Evolutionary conservation across 2,888 invertebrate genomes (phyloP).

Genomic region (Clunio marinus): DNA sequence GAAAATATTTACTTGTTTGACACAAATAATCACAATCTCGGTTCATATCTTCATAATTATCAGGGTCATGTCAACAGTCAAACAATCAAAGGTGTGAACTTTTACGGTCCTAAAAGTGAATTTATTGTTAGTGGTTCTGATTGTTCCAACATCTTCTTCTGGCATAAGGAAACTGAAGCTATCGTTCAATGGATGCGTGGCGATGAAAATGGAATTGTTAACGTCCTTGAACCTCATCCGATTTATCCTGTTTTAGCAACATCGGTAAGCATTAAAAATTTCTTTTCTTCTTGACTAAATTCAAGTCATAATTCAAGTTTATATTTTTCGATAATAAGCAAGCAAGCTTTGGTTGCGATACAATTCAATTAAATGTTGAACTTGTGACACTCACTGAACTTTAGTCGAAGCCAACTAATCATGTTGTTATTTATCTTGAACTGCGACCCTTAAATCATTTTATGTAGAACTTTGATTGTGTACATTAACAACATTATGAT

Average conservation of each 20-base stretch:
- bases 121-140: constrained; percentile 91
- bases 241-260: constrained; percentile 81
- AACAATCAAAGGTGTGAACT: constrained; percentile 87
- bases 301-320: too few relatives aligned
- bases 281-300: background rate
- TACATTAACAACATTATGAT: too few relatives aligned
- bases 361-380: too few relatives aligned
- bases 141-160: constrained; percentile 80
- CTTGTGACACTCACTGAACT: too few relatives aligned
- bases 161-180: constrained; percentile 83
- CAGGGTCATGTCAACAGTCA: constrained; percentile 65
- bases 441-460: too few relatives aligned
- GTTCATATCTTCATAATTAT: constrained; percentile 56
- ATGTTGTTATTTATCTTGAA: too few relatives aligned
- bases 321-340: too few relatives aligned
- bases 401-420: too few relatives aligned
- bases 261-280: constrained; percentile 41
- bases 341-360: too few relatives aligned
- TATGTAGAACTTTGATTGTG: too few relatives aligned
- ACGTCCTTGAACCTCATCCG: constrained; percentile 89
- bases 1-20: constrained; percentile 89
- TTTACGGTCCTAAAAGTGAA: constrained; percentile 87
- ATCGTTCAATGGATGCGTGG: constrained; percentile 86
- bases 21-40: constrained; percentile 53
- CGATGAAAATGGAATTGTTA: constrained; percentile 81